Base-by-base conservation (phyloP, 2,888 invertebrate species). In the Nephrocerus scutellatus region DNA sequence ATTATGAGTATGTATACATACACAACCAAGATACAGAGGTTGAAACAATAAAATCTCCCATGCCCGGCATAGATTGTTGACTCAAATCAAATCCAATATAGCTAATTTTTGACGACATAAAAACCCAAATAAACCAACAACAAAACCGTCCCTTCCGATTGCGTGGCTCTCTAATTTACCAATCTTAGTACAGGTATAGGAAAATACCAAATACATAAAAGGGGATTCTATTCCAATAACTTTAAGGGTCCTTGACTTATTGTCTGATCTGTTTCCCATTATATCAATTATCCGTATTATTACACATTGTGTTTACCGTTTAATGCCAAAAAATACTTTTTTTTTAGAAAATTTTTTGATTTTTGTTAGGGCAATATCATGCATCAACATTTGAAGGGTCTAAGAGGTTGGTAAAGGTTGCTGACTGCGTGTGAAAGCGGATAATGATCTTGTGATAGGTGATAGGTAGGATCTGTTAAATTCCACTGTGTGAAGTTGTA, bases 241-340 rank as follows among this genome's bases (percentile, higher is more conserved):
- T 63, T 63, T 51, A 59, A 56, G 62, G 65, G 60, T 60, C 58
- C 63, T 65, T 63, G 62, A 61, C 63, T 63, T 54, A 53, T 38
- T 49, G 48, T 37, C 37, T 36, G 38, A 28, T 43, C 36, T 41
- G 39, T 45, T 48, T 24, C 37, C 30, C 36, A 25, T 46, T 41
- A 43, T 37, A 39, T 49, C 56, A 57, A 57, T 57, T 57, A 57
- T 47, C 46, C 46, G 54, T 55, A 56, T 57, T 55, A 55, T 60
- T 53, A 55, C 52, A 51, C 58, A 51, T 53, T 49, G 51, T 62
- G 54, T 56, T 55, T 54, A 57, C 57, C 57, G 53, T 60, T 60
- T 61, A 49, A 55, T 63, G 60, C 58, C 60, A 56, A 59, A 62
- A 63, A 61, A 50, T 44, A 47, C 49, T 60, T 62, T 62, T 62